Conservation (phyloP, 2,113 vertebrate genomes). For the Cathartes aura region DNA sequence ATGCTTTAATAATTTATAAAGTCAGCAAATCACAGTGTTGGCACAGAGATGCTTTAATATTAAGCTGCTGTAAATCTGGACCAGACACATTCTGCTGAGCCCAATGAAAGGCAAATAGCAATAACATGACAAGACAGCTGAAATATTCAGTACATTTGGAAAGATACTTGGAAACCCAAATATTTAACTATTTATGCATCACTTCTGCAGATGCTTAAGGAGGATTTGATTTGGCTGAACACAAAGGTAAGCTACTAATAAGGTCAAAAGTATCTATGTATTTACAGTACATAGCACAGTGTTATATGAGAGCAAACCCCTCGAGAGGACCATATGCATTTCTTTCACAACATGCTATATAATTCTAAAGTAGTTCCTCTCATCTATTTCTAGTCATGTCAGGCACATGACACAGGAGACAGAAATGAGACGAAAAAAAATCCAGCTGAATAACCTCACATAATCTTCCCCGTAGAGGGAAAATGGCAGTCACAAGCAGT, state of each 20-base stretch:
- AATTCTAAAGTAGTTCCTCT: background rate
- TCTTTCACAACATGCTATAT: background rate
- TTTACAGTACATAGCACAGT: background rate
- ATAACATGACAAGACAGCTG: background rate
- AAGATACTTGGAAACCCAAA: background rate
- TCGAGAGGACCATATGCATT: background rate
- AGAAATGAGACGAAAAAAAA: background rate
- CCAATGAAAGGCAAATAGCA: background rate
- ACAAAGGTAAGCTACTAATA: background rate
- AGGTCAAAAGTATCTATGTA: background rate
- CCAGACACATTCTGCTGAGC: background rate
- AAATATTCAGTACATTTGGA: slow-evolving; percentile 41
- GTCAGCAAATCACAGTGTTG: background rate
- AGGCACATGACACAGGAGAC: background rate
- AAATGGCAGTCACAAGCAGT: background rate
- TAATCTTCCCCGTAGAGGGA: background rate
- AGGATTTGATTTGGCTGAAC: background rate
- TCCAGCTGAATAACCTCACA: background rate
- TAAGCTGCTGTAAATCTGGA: slow-evolving; percentile 15
- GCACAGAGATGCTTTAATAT: slow-evolving; percentile 11
- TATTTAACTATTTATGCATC: slow-evolving; percentile 12
- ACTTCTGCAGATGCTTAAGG: background rate
- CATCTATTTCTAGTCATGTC: background rate
- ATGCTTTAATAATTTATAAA: slow-evolving; percentile 53
- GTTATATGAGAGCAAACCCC: background rate